Evolutionary conservation across 2,113 vertebrate species (phyloP).

Genomic region (Oenanthe melanoleuca): DNA sequence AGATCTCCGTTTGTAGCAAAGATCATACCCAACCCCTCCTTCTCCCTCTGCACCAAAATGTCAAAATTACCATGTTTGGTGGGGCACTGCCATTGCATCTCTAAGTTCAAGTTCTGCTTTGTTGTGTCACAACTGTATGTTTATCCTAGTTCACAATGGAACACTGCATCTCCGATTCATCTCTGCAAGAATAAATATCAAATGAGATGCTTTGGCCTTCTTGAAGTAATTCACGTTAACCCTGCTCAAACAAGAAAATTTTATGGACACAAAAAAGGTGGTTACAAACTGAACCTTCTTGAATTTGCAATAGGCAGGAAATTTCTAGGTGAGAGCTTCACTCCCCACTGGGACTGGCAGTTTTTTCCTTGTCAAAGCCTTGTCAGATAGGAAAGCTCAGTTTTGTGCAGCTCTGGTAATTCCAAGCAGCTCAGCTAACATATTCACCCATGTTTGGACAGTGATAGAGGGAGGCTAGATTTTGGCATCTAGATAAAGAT

Average conservation of each 20-base stretch:
- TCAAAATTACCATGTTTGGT: neutral
- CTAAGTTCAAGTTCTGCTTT: neutral
- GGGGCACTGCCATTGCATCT: neutral
- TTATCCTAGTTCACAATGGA: neutral
- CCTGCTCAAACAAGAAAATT: neutral
- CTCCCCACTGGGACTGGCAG: neutral
- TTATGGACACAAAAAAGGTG: neutral
- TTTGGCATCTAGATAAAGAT: neutral
- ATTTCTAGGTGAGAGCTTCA: neutral
- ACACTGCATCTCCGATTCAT: neutral
- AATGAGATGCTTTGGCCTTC: neutral
- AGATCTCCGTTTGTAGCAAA: neutral
- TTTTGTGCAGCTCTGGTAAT: neutral
- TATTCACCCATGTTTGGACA: slow-evolving; percentile 6
- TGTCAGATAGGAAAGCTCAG: neutral
- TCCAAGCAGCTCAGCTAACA: neutral
- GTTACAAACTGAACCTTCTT: neutral
- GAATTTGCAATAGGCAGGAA: neutral
- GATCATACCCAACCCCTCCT: neutral
- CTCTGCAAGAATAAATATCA: neutral
- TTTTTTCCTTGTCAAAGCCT: neutral
- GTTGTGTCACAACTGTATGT: neutral
- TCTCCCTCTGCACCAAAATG: neutral
- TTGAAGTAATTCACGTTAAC: neutral
- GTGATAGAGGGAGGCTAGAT: neutral